phyloP scores from a whole-genome alignment of 1,140 invertebrate species.

The Aphelenchoides fujianensis region DNA sequence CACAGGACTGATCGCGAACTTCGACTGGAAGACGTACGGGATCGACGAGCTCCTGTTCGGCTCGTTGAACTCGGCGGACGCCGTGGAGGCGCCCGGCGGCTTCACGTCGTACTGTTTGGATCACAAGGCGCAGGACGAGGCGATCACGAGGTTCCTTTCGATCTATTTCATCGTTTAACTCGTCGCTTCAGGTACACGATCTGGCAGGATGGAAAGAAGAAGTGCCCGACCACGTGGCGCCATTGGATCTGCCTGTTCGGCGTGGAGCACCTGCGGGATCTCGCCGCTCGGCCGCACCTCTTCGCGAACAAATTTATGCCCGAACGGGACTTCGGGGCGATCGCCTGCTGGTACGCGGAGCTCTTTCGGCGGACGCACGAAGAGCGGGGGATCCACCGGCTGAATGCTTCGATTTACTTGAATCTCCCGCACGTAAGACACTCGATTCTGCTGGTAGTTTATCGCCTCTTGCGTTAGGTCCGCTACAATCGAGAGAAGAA shows the following conservation, averaged over 20 bases:
- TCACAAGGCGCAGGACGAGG: background rate
- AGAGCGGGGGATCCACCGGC: background rate
- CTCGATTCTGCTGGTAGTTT: background rate
- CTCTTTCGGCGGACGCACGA: conserved; percentile 19
- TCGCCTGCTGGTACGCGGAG: conserved; percentile 42
- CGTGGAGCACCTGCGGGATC: conserved; percentile 38
- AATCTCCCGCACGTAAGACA: conserved; percentile 8
- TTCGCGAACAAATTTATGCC: conserved; percentile 49
- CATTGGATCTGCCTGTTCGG: conserved; percentile 28
- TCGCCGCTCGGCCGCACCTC: conserved; percentile 26
- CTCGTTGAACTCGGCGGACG: conserved; percentile 32
- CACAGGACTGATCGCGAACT: conserved; percentile 17
- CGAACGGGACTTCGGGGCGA: conserved; percentile 40
- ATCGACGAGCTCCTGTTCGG: conserved; percentile 20
- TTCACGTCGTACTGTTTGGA: conserved; percentile 39
- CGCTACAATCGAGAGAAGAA: background rate
- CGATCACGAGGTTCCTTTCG: background rate
- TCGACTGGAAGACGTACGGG: conserved; percentile 23
- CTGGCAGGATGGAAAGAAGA: background rate
- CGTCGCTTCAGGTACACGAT: background rate
- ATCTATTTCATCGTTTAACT: background rate
- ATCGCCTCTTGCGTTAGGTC: background rate
- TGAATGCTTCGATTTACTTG: background rate
- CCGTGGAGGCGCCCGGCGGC: conserved; percentile 35
- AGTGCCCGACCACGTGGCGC: background rate